These are phyloP conservation scores for Temnothorax nylanderi DNA, from an alignment of 1,140 invertebrate genomes.

Conservation along the genomic window DNA sequence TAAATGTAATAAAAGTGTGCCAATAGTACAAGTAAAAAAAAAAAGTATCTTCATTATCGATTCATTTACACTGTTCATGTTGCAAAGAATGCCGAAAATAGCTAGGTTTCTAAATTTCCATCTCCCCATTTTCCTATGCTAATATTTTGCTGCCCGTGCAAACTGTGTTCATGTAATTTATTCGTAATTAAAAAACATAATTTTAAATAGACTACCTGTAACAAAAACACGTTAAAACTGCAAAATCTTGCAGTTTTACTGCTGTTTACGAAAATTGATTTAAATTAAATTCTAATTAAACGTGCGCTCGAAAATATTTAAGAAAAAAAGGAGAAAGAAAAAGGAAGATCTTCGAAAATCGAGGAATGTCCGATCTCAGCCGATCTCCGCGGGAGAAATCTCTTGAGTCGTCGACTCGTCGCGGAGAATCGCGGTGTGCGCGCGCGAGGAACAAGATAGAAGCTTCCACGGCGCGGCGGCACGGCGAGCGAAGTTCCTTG, in stretches of 20 bases:
- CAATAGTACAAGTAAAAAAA: not conserved
- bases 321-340: not conserved
- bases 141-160: not conserved
- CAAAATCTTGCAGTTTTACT: not conserved
- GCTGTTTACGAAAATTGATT: not conserved
- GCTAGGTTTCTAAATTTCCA: not conserved
- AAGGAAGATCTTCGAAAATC: not conserved
- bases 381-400: not conserved
- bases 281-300: not conserved
- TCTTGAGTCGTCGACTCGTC: not conserved
- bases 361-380: not conserved
- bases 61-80: not conserved
- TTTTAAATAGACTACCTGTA: not conserved
- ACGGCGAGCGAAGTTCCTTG: slow-evolving; percentile 56
- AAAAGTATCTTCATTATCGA: not conserved
- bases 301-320: not conserved
- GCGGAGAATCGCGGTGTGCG: not conserved
- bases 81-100: not conserved
- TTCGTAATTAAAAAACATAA: not conserved
- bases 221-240: not conserved
- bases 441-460: slow-evolving; percentile 14
- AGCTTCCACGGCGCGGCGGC: slow-evolving; percentile 12
- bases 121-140: not conserved
- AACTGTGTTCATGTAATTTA: not conserved
- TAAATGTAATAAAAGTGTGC: not conserved